Conservation (phyloP, 2,888 invertebrate species). For the Morpho achilles region DNA sequence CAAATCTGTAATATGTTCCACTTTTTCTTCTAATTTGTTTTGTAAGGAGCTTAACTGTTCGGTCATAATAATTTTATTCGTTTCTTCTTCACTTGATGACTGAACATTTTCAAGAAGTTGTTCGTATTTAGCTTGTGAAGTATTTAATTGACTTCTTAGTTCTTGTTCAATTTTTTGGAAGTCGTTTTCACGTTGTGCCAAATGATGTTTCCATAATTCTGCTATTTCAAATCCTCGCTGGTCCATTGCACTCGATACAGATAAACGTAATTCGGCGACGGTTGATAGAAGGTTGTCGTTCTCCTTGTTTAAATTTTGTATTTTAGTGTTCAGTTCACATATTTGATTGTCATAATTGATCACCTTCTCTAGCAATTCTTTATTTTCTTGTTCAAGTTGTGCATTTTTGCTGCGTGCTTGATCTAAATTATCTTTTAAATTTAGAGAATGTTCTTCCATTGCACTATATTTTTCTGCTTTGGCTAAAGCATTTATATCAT, state of each 20-base stretch:
- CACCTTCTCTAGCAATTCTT: slow-evolving; percentile 36
- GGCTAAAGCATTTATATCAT: slow-evolving; percentile 31
- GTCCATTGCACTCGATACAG: slow-evolving; percentile 77
- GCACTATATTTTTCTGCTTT: slow-evolving; percentile 40
- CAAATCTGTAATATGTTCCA: slow-evolving; percentile 57
- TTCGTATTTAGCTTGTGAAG: slow-evolving; percentile 70
- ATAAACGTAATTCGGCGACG: slow-evolving; percentile 65
- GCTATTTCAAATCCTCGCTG: slow-evolving; percentile 84
- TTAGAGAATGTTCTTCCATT: slow-evolving; percentile 48
- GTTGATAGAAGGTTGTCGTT: slow-evolving; percentile 66
- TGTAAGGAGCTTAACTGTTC: slow-evolving; percentile 65
- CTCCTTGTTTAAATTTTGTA: slow-evolving; percentile 59
- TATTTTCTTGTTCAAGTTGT: slow-evolving; percentile 44
- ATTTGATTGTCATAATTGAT: slow-evolving; percentile 43
- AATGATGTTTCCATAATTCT: slow-evolving; percentile 84
- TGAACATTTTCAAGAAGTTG: slow-evolving; percentile 66
- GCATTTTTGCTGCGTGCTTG: slow-evolving; percentile 60
- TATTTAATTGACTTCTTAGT: slow-evolving; percentile 71
- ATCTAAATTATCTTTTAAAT: slow-evolving; percentile 47
- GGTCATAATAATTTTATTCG: slow-evolving; percentile 57
- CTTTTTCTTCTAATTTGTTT: slow-evolving; percentile 66
- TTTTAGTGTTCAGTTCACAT: slow-evolving; percentile 48
- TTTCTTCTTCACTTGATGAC: slow-evolving; percentile 68
- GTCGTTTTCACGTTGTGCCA: slow-evolving; percentile 81
- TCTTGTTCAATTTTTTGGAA: slow-evolving; percentile 75